Evolutionary conservation across 2,888 invertebrate species (phyloP), one percentile per base, ranked within the genome.

Genomic region (Chrysolina haemoptera): DNA sequence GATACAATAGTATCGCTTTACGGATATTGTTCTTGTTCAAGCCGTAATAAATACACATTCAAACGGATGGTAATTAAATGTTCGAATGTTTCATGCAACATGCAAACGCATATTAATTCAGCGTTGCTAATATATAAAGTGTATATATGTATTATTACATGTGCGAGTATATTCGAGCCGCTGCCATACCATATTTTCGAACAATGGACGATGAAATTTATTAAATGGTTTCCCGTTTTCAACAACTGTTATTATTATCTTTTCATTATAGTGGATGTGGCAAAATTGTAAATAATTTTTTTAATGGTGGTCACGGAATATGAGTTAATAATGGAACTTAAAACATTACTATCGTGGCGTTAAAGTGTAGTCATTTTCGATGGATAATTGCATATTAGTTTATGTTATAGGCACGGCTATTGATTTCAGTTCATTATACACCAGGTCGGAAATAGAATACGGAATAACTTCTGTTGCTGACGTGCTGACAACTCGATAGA

Each of bases 51-150:
- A 74, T 75, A 66, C 70, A 69, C 74, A 78, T 76, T 71, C 76
- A 71, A 75, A 71, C 75, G 70, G 74, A 74, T 77, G 62, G 59
- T 78, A 76, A 76, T 76, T 76, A 76, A 74, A 78, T 74, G 71
- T 77, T 69, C 63, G 73, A 71, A 71, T 68, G 77, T 75, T 75
- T 70, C 77, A 75, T 73, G 71, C 70, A 50, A 71, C 78, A 74
- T 74, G 74, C 76, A 62, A 76, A 71, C 48, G 76, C 72, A 76
- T 76, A 78, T 78, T 53, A 67, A 67, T 67, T 67, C 18, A 40
- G 53, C 53, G 20, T 53, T 59, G 35, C 59, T 59, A 59, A 59
- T 59, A 11, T 27, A 59, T 35, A 59, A 59, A 27, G 59, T 66
- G 41, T 48, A 18, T 27, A 20, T n/a, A 9, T 16, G 35, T 27